phyloP scores from a whole-genome alignment of 2,888 invertebrate genomes.

The Tenthredo livida region DNA sequence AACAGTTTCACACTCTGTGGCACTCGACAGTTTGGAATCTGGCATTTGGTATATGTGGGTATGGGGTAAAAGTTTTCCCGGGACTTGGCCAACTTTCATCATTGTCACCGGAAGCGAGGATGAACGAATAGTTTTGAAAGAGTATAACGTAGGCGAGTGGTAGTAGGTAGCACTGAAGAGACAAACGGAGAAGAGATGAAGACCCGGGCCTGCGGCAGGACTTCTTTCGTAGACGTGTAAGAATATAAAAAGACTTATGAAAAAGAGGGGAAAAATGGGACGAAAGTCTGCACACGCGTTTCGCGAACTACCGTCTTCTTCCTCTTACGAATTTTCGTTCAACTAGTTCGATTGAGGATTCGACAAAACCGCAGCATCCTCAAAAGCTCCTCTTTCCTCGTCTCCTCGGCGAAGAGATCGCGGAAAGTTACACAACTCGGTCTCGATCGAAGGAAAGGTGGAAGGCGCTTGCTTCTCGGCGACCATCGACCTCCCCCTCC shows the following conservation, averaged over 20 bases:
- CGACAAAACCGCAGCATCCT: conserved; percentile 11
- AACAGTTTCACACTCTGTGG: conserved; percentile 31
- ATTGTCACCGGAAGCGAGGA: conserved; percentile 43
- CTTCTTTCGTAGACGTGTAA: background rate
- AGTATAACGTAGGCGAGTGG: background rate
- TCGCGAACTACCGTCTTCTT: background rate
- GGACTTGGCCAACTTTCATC: conserved; percentile 40
- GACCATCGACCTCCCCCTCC: conserved; percentile 29
- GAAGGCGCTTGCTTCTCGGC: conserved; percentile 19
- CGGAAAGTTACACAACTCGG: conserved; percentile 26
- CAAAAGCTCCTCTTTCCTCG: background rate
- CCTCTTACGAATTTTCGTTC: conserved; percentile 26
- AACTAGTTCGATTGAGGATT: background rate
- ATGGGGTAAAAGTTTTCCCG: conserved; percentile 11
- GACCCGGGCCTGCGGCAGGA: background rate
- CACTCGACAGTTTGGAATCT: conserved; percentile 37
- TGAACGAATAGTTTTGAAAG: conserved; percentile 44
- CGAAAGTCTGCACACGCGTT: background rate
- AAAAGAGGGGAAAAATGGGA: background rate
- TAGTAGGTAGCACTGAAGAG: background rate
- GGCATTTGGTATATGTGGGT: background rate
- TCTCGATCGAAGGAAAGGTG: conserved; percentile 11
- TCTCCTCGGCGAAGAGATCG: background rate
- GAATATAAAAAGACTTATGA: background rate
- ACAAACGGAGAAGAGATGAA: background rate